Evolutionary conservation across 2,113 vertebrate species (phyloP), one percentile per base, ranked within the genome.

Genomic region (Excalfactoria chinensis): DNA sequence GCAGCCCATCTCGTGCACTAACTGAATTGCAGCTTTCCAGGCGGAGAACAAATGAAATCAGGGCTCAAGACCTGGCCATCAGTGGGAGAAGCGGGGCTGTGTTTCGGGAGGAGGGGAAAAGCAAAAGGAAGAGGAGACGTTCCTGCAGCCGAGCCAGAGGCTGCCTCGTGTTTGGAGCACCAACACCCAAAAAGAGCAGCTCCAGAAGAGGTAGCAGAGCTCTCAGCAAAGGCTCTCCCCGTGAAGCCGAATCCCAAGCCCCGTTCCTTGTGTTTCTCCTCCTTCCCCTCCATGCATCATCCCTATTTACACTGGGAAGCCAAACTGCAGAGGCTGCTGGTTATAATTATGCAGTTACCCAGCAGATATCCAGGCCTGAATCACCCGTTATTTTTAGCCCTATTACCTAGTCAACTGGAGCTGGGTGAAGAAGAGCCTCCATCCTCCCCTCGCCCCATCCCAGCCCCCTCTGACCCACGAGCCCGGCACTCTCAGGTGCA

Each of bases 351-450:
- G 97, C 77, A 87, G 93, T 95, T 95, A 96, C 85, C 87, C 96
- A 96, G 94, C 79, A 96, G 96, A 96, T 93, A 93, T 94, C 90
- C 95, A 95, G 95, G 90, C 95, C 95, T 97, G 91, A 97, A 96
- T 97, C 92, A 94, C 89, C 95, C 80, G 96, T 81, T 96, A 97
- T 97, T 97, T 97, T 96, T 96, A 96, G 95, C 95, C 86, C 85
- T 95, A 96, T 96, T 95, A 95, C 95, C 93, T 96, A 97, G 94
- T 96, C 95, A 94, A 96, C 93, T 93, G 80, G 84, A 91, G 95
- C 85, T 95, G 93, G 93, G 93, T 95, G 94, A 97, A 97, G 94
- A 93, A 93, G 94, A 96, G 79, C 85, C 75, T 95, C 62, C 85
- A 91, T 78, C 91, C 69, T 30, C 51, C 71, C 64, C 10, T 6